These are phyloP conservation scores for Theonella swinhoei DNA, from an alignment of 37 sponge, comb jelly and placozoan species.

Conservation along the genomic window DNA sequence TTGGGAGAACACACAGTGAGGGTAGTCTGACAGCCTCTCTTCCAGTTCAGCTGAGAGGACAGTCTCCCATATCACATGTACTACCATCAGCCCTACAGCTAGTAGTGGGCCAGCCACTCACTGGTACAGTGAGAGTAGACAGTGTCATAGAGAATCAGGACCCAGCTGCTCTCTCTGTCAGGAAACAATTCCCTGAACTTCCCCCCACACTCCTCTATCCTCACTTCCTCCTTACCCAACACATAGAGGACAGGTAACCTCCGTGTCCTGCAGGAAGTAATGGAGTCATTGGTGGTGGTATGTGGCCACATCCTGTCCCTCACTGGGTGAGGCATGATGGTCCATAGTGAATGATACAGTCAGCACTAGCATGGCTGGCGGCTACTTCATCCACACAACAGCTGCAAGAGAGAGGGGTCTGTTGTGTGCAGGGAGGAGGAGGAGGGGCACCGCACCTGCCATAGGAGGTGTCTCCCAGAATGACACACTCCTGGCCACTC, in stretches of 20 bases:
- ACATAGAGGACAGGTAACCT: constrained; percentile 83
- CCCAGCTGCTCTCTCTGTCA: constrained; percentile 1
- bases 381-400: constrained; percentile 97
- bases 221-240: constrained; percentile 76
- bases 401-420: constrained; percentile 37
- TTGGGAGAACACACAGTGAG: neutral
- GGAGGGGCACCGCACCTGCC: constrained; percentile 56
- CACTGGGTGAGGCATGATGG: constrained; percentile 85
- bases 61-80: neutral
- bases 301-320: too few relatives aligned
- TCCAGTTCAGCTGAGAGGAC: neutral
- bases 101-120: neutral
- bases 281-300: neutral
- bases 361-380: constrained; percentile 75
- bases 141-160: constrained; percentile 73
- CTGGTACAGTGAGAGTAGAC: constrained; percentile 64
- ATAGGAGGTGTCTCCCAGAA: constrained; percentile 89
- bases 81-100: neutral
- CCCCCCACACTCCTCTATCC: constrained; percentile 45
- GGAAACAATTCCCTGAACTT: constrained; percentile 54
- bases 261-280: constrained; percentile 47
- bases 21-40: neutral
- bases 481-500: constrained; percentile 15
- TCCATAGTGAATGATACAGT: constrained; percentile 95
- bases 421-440: neutral